Conservation (phyloP, 2,797 vertebrate genomes). For the Chromobotia macracanthus region DNA sequence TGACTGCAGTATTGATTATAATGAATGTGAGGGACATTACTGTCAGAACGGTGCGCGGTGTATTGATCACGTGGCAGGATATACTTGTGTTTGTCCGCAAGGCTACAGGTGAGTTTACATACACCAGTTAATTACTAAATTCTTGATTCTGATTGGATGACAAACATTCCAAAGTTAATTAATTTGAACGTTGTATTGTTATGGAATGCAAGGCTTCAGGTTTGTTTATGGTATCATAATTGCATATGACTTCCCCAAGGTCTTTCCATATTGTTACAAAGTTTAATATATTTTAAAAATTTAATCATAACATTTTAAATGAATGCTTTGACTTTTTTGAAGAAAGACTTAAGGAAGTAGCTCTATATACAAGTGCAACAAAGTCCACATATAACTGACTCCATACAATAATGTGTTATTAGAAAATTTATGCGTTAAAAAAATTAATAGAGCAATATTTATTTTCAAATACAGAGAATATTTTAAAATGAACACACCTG, state of each 20-base stretch:
- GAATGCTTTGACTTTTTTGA: too few species aligned
- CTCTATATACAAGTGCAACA: too few species aligned
- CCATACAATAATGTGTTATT: background rate
- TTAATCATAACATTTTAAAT: too few species aligned
- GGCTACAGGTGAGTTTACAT: constrained; percentile 84
- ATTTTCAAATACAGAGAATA: too few species aligned
- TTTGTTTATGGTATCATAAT: background rate
- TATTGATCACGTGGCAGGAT: constrained; percentile 86
- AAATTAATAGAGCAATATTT: too few species aligned
- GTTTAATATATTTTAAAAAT: too few species aligned
- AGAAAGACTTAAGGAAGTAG: too few species aligned
- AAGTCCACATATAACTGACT: too few species aligned
- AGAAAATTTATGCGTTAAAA: background rate
- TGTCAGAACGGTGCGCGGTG: constrained; percentile 91
- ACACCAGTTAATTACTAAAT: background rate
- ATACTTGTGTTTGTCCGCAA: constrained; percentile 85
- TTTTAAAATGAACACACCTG: too few species aligned
- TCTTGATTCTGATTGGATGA: background rate
- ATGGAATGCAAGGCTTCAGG: background rate
- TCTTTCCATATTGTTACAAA: too few species aligned
- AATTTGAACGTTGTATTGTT: background rate
- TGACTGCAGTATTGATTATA: constrained; percentile 87
- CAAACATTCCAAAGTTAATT: background rate
- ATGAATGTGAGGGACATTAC: constrained; percentile 88
- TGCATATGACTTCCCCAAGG: background rate